Conservation (phyloP, 2,888 invertebrate genomes). For the Synergus japonicus region DNA sequence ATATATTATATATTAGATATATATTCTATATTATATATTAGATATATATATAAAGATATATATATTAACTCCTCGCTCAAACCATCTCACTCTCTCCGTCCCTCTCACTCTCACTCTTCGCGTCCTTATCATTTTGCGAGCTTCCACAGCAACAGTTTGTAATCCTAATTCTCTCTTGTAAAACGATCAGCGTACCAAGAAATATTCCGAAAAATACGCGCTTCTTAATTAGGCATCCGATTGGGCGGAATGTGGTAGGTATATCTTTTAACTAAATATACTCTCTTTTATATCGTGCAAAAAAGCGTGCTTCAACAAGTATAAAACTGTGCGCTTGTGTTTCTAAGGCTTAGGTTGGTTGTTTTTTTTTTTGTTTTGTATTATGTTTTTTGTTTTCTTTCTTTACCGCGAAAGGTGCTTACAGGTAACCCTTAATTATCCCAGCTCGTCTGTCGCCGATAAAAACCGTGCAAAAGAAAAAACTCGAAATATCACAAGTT, state of each 20-base stretch:
- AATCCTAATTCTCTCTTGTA: slow-evolving; percentile 17
- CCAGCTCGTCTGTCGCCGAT: slow-evolving; percentile 10
- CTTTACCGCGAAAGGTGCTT: slow-evolving; percentile 27
- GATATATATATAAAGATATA: no score
- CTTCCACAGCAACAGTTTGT: slow-evolving; percentile 8
- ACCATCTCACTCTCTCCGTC: slow-evolving; percentile 43
- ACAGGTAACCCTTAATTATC: slow-evolving; percentile 22
- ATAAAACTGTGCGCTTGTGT: slow-evolving; percentile 45
- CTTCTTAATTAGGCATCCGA: slow-evolving; percentile 39
- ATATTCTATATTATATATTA: no score
- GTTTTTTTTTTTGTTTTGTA: no score
- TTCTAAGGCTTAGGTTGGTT: slow-evolving; percentile 43
- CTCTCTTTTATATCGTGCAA: slow-evolving; percentile 19
- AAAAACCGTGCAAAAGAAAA: slow-evolving; percentile 2
- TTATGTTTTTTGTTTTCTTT: background rate
- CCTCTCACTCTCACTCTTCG: slow-evolving; percentile 42
- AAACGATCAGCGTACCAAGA: slow-evolving; percentile 23
- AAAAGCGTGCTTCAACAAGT: slow-evolving; percentile 28
- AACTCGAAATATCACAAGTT: background rate
- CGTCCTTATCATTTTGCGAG: slow-evolving; percentile 52
- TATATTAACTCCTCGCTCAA: slow-evolving; percentile 39
- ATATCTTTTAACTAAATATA: slow-evolving; percentile 9
- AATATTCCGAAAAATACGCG: slow-evolving; percentile 26
- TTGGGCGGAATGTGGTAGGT: slow-evolving; percentile 50
- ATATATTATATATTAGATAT: no score